phyloP scores from a whole-genome alignment of 2,888 invertebrate genomes.

The Drosophila gaucha region DNA sequence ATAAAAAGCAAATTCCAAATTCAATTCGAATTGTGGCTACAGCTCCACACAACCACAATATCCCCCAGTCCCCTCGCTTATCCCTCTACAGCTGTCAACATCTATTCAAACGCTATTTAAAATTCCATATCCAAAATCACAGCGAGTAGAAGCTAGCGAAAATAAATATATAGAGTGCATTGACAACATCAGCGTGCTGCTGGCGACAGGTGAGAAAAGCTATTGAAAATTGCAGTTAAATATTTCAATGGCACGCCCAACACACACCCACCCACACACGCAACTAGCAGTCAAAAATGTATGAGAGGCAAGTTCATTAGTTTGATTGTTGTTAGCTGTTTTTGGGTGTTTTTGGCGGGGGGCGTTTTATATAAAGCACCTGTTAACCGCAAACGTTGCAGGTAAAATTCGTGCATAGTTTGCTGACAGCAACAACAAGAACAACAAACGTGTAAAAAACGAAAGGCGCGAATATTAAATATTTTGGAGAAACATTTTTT shows the following conservation, averaged over 20 bases:
- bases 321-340: conserved; percentile 38
- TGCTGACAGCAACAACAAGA: conserved; percentile 47
- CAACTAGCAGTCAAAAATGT: conserved; percentile 9
- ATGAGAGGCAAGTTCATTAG: conserved; percentile 55
- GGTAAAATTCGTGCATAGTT: conserved; percentile 42
- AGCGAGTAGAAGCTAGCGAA: conserved; percentile 12
- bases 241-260: conserved; percentile 47
- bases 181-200: conserved; percentile 40
- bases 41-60: conserved; percentile 5
- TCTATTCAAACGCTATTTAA: conserved; percentile 42
- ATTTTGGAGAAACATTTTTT: conserved; percentile 26
- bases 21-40: conserved; percentile 12
- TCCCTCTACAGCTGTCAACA: conserved; percentile 32
- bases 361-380: conserved; percentile 4
- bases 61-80: neutral
- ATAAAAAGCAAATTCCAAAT: conserved; percentile 6
- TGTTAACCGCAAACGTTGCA: conserved; percentile 46
- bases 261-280: neutral
- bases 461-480: conserved; percentile 21
- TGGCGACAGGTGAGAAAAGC: conserved; percentile 47
- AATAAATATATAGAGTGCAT: conserved; percentile 30
- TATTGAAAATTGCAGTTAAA: conserved; percentile 45
- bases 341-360: conserved; percentile 5
- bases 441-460: neutral
- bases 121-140: conserved; percentile 53